A percentile compares a stretch with the other conserved stretches of the same genome.
These are phyloP conservation scores for Tuberolachnus salignus DNA, from an alignment of 2,888 invertebrate genomes.

Conservation along the genomic window DNA sequence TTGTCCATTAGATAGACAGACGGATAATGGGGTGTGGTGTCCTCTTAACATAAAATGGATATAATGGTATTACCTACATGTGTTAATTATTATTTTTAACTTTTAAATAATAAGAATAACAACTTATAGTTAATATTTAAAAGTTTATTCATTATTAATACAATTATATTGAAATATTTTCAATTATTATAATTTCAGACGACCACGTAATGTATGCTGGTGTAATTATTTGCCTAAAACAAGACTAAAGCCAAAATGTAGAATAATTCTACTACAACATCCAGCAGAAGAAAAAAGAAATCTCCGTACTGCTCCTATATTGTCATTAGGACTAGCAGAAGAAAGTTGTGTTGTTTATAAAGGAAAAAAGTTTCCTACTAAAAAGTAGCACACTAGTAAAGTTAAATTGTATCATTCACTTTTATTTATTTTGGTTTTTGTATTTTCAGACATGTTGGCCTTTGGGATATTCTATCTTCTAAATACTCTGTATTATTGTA, in stretches of 20 bases:
- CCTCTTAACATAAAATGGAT: too few relatives aligned
- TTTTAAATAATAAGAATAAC: too few relatives aligned
- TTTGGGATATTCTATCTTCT: constrained; percentile 71
- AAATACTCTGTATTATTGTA: constrained; percentile 79
- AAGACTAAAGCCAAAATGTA: constrained; percentile 72
- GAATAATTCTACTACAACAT: constrained; percentile 84
- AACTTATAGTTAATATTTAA: too few relatives aligned
- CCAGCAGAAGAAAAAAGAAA: constrained; percentile 91
- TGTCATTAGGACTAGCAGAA: constrained; percentile 74
- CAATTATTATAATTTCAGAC: constrained; percentile 66
- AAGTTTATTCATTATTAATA: background rate
- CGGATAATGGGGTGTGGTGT: too few relatives aligned
- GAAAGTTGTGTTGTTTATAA: constrained; percentile 79
- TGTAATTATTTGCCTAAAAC: constrained; percentile 79
- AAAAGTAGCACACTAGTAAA: too few relatives aligned
- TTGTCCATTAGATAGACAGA: too few relatives aligned
- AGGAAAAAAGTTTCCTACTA: constrained; percentile 83
- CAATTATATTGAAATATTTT: background rate
- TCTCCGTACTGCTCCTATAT: constrained; percentile 87
- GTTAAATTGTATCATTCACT: too few relatives aligned
- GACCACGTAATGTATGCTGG: constrained; percentile 89
- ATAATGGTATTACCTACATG: background rate
- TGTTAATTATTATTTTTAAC: too few relatives aligned
- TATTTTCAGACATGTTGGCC: constrained; percentile 65
- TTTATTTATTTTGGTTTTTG: background rate